These are phyloP conservation scores for Brachyptera risi DNA, from an alignment of 2,888 invertebrate genomes.

Conservation along the genomic window DNA sequence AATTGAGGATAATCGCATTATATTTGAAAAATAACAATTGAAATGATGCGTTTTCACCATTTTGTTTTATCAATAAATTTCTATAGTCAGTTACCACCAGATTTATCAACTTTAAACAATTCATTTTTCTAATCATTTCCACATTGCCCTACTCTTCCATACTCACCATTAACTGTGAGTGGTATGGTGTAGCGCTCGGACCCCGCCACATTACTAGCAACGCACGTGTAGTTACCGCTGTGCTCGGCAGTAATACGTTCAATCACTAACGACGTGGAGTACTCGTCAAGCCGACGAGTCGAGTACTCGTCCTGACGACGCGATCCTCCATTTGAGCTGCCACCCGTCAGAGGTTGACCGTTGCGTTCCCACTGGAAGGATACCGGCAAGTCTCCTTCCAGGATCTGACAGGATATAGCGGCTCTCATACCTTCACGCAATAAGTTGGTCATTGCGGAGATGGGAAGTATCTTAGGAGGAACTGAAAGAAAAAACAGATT, in stretches of 20 bases:
- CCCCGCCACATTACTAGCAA: conserved; percentile 83
- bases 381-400: conserved; percentile 89
- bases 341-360: conserved; percentile 67
- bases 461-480: conserved; percentile 79
- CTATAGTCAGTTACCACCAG: too few relatives aligned
- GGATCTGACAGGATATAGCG: conserved; percentile 84
- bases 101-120: too few relatives aligned
- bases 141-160: too few relatives aligned
- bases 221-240: conserved; percentile 89
- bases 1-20: too few relatives aligned
- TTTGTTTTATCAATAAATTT: too few relatives aligned
- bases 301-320: conserved; percentile 78
- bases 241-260: conserved; percentile 81
- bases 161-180: conserved; percentile 78
- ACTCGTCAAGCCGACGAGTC: conserved; percentile 69
- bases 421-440: conserved; percentile 67
- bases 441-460: conserved; percentile 75
- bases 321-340: conserved; percentile 52
- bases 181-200: conserved; percentile 72
- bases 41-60: too few relatives aligned
- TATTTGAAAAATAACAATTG: too few relatives aligned
- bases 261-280: conserved; percentile 79
- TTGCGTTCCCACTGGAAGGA: conserved; percentile 90
- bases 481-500: conserved; percentile 56
- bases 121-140: too few relatives aligned